A percentile compares a stretch with the other conserved stretches of the same genome.
Conservation (phyloP, 2,797 vertebrate species). For the Megaceryle alcyon region DNA sequence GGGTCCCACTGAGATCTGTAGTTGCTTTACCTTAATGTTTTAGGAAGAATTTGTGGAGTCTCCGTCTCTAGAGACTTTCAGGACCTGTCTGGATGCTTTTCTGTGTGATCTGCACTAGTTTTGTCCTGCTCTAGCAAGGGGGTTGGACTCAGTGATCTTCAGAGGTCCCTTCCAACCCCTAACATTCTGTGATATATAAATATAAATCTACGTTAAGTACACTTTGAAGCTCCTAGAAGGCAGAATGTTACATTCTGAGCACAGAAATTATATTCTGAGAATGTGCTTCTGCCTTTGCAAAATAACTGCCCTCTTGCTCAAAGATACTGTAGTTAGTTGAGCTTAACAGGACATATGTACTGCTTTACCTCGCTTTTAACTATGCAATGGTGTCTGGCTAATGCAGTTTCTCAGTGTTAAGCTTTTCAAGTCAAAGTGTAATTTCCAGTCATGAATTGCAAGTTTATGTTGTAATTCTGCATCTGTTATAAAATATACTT, state of each 20-base stretch:
- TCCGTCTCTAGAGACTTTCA: no score
- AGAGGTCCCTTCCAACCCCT: no score
- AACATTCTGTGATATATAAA: not conserved
- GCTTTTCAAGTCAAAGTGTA: not conserved
- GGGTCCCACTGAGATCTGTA: not conserved
- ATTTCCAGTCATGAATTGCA: not conserved
- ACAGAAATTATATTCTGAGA: not conserved
- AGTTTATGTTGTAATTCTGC: not conserved
- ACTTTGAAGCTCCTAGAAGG: not conserved
- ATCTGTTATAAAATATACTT: not conserved
- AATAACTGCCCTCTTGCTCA: not conserved
- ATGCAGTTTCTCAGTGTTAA: not conserved
- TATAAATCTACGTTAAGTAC: not conserved
- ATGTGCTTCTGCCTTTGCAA: not conserved
- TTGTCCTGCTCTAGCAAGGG: no score
- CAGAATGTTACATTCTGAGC: not conserved
- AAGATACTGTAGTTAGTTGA: not conserved
- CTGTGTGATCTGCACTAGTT: no score
- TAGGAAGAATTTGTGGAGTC: not conserved
- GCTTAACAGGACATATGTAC: not conserved
- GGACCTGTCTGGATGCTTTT: no score
- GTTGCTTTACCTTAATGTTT: not conserved
- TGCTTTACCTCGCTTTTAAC: not conserved
- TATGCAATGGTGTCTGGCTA: not conserved
- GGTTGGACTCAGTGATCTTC: no score